Base-by-base conservation (phyloP, 2,888 invertebrate species). In the Lepidonotus clava region DNA sequence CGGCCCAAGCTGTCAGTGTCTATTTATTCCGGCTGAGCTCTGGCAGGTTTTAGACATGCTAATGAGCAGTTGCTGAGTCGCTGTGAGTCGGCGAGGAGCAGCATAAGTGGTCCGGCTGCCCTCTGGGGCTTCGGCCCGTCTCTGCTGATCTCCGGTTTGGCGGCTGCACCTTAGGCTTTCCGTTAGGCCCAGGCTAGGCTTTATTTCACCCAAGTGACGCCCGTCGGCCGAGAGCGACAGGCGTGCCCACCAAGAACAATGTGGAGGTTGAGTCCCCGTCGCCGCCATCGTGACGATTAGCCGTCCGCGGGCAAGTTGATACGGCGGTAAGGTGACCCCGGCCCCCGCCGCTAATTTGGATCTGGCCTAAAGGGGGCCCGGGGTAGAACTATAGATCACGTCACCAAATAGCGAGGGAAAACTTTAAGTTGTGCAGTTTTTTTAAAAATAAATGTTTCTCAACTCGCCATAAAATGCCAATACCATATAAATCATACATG, bases 21-120 rank as follows among this genome's bases (percentile, higher is more conserved):
- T 18, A 38, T 71, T 71, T 71, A 38, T 38, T 38, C 38, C 71
- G 18, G 6, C 18, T 34, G 36, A 38, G 36, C 71, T 71, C 71
- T 34, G 34, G 1, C 34, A 38, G 71, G 36, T 71, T 71, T 36
- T 36, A 71, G 38, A 71, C 71, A 71, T 71, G 71, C 38, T 71
- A 71, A 71, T 71, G 71, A 71, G 71, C 38, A 11, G 61, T n/a
- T 71, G 71, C 8, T 38, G 71, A 71, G 71, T 66, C 11, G 46
- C 32, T 14, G 66, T 24, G 66, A 66, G 28, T 66, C 28, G 8
- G 46, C 8, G 46, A 46, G 46, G 18, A 46, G 46, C 8, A 46
- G 8, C 18, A 18, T 18, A 18, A 11, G 46, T 8, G 18, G 46
- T 46, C 14, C 21, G 18, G 56, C 56, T 8, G 8, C 11, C 56